Base-by-base conservation (phyloP, 2,888 invertebrate species). In the Liodrosophila aerea region DNA sequence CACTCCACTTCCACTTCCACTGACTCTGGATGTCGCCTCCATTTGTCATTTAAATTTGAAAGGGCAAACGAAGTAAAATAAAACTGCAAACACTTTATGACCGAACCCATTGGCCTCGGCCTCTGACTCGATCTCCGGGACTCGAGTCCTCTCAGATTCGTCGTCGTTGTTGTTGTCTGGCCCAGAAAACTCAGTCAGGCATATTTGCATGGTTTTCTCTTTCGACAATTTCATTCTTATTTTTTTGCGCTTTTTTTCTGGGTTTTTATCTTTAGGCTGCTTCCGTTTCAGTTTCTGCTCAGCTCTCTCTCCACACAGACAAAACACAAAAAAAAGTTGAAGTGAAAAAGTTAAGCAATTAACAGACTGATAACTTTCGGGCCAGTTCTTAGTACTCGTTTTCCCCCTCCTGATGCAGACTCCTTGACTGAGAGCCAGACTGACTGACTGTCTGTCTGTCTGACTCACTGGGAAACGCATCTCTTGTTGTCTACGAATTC, bases 261-360 rank as follows among this genome's bases (percentile, higher is more conserved):
- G 56, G 66, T 60, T 83, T 69, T 71, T 74, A 83, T 83, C 76
- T 78, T 57, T 44, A 31, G 63, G 47, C 45, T 33, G 30, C 61
- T 36, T 31, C 46, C 50, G 47, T 46, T 12, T 16, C 34, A 52
- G 58, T 59, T 73, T 65, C 69, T 67, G 46, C 54, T 30, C 52
- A 22, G 22, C 22, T 22, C 22, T 5, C 2, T 5, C 22, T 22
- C 3, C 22, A 22, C 22, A 22, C 22, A 2, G 22, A 22, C 3
- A 22, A 5, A 2, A 5, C 51, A 53, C 43, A 61, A 77, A 76
- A 74, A 77, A 85, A 81, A 83, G 80, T 85, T 77, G 85, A 77
- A 84, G 82, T 82, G 85, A 84, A 87, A 87, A 87, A 87, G 82
- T 87, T 87, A 76, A 87, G 87, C 87, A 87, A 87, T 87, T 87